These are phyloP conservation scores for Empis livida DNA, from an alignment of 2,888 invertebrate genomes.

Conservation along the genomic window DNA sequence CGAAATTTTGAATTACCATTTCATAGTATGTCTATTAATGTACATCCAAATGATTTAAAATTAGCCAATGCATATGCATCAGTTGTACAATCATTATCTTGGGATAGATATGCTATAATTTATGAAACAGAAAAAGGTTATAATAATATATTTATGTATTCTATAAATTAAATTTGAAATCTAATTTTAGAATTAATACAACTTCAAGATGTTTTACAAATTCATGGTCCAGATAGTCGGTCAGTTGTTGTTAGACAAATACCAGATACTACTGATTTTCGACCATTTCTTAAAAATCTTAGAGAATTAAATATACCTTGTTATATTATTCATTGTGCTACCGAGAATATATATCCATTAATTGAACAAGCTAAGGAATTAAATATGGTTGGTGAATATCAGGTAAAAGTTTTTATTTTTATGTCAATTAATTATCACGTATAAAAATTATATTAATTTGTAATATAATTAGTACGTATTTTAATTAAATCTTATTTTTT, in stretches of 20 bases:
- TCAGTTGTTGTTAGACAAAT: slow-evolving; percentile 56
- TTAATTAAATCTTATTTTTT: too few species aligned
- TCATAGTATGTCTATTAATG: slow-evolving; percentile 49
- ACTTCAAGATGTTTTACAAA: slow-evolving; percentile 66
- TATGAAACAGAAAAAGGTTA: slow-evolving; percentile 71
- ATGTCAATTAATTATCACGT: slow-evolving; percentile 1
- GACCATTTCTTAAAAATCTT: slow-evolving; percentile 62
- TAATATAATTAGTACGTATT: too few species aligned
- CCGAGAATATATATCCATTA: slow-evolving; percentile 50
- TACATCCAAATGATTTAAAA: slow-evolving; percentile 53
- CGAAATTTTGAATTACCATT: slow-evolving; percentile 29
- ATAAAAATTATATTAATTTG: too few species aligned
- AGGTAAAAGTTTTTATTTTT: slow-evolving; percentile 36
- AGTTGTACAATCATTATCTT: slow-evolving; percentile 58
- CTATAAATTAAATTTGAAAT: not conserved
- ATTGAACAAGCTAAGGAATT: slow-evolving; percentile 66
- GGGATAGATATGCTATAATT: slow-evolving; percentile 68
- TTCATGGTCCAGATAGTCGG: slow-evolving; percentile 50
- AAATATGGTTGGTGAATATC: slow-evolving; percentile 69
- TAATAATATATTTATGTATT: not conserved
- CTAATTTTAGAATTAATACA: slow-evolving; percentile 48
- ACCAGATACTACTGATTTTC: slow-evolving; percentile 38
- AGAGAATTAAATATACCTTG: slow-evolving; percentile 55
- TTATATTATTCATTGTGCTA: slow-evolving; percentile 63
- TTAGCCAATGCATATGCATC: slow-evolving; percentile 58